Base-by-base conservation (phyloP, 1,140 invertebrate species). In the Galleria mellonella region DNA sequence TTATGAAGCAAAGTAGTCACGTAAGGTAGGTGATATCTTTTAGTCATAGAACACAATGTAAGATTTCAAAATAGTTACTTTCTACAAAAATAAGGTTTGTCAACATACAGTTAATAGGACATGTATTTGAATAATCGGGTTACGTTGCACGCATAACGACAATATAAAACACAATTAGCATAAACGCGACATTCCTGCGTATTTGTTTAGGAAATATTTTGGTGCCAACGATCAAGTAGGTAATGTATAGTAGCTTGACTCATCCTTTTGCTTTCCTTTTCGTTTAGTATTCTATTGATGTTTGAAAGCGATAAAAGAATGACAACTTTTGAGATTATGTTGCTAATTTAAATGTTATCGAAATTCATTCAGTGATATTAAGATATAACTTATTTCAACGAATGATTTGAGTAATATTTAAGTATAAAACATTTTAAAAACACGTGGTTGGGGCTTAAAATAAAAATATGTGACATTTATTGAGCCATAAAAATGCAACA, bases 111-210 rank as follows among this genome's bases (percentile, higher is more conserved):
- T 1, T 32, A 28, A 13, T 44, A 37, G 47, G 50, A 55, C 61
- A 63, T 58, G 56, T 61, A 53, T 47, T 43, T 28, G 50, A 44
- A 56, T 63, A 59, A 69, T 60, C 57, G 43, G 60, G 55, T 50
- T 61, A 62, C 50, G 55, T 40, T 38, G 46, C 41, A 54, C 56
- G 52, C 55, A 52, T 55, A 62, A 60, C 55, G 54, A 50, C 44
- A 58, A 54, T 53, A 52, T 47, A 60, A 62, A 44, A 46, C 42
- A 43, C n/a, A 51, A 64, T 67, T 67, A 50, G 65, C 56, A 68
- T 63, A 51, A 62, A 58, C 50, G 54, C 51, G 42, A 43, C 57
- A 56, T 60, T 62, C 41, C 52, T n/a, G 32, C 9, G 28, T 55
- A 45, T 52, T 53, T 46, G 47, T 45, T 27, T 13, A 10, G 32